Evolutionary conservation across 2,888 invertebrate species (phyloP), one percentile per base, ranked within the genome.

Genomic region (Leptarthrus brevirostris): DNA sequence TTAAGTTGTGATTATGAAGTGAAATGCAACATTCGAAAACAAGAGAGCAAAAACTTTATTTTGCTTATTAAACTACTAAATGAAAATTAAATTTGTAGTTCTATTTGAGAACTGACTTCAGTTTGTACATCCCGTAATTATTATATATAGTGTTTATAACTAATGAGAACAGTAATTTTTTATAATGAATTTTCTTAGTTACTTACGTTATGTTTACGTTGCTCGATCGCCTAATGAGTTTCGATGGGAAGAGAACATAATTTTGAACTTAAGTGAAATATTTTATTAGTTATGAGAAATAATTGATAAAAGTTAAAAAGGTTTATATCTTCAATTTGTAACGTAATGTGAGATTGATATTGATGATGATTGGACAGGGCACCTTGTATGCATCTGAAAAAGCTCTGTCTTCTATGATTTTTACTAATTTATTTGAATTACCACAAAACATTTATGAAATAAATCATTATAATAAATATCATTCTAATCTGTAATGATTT

Each of bases 401-500:
- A 36, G 53, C 24, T 66, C 69, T 69, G 69, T 69, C 69, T 69
- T 61, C 34, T 61, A 49, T 72, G 34, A 58, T 72, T 61, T 72
- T 72, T 58, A 47, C 47, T 61, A 72, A 56, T 72, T 72, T 40
- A 47, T 56, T 72, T 72, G 56, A 72, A 72, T 72, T 72, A 56
- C 56, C 72, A 72, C 49, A 61, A 61, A 56, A 44, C 44, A 72
- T 58, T 58, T 72, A 72, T 72, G 73, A 75, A 75, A 73, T 77
- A 78, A 77, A 77, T 64, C 74, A 75, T 53, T 76, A 78, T 76
- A 77, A 78, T 78, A 78, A 78, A 76, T 78, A 77, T 77, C 78
- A 78, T 78, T 78, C 77, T 78, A 77, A 78, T 76, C 77, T 77
- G 76, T 78, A 78, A 78, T 77, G 77, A 78, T 78, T 78, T 77